Percentiles rank a stretch among this genome's conserved stretches.
These are phyloP conservation scores for Tetragonula clypearis DNA, from an alignment of 1,140 invertebrate genomes.

Conservation along the genomic window DNA sequence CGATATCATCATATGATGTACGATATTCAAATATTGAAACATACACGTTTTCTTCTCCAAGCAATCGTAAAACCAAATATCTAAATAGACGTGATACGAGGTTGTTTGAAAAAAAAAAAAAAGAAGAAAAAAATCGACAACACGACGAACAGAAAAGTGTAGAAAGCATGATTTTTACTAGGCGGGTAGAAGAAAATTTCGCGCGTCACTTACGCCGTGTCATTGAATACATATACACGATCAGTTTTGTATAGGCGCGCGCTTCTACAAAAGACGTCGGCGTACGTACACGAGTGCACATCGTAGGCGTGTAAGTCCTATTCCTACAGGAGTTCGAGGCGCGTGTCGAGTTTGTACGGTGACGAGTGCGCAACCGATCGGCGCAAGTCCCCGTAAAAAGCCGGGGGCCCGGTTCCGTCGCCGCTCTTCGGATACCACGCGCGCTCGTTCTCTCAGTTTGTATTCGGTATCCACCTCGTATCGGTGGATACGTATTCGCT, in stretches of 20 bases:
- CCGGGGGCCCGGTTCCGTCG: conserved; percentile 75
- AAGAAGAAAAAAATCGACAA: neutral
- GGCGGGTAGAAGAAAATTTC: neutral
- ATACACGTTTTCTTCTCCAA: neutral
- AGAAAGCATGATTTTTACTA: too few relatives aligned
- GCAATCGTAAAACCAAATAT: rapidly evolving
- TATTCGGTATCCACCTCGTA: conserved; percentile 68
- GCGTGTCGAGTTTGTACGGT: conserved; percentile 25
- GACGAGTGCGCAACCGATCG: conserved; percentile 64
- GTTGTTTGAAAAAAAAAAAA: too few relatives aligned
- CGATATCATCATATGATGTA: too few relatives aligned
- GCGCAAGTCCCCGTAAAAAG: conserved; percentile 78
- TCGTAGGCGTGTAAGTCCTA: neutral
- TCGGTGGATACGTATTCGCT: conserved; percentile 57
- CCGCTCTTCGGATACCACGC: conserved; percentile 72
- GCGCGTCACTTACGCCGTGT: neutral
- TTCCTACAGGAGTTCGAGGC: conserved; percentile 9
- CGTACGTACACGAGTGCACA: neutral
- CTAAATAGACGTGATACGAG: too few relatives aligned
- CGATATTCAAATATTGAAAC: too few relatives aligned
- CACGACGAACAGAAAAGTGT: too few relatives aligned
- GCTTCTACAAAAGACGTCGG: neutral
- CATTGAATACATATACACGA: conserved; percentile 2
- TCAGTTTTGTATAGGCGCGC: conserved; percentile 33
- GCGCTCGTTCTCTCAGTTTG: conserved; percentile 72